Percentiles rank a stretch among this genome's conserved stretches.
phyloP scores from a whole-genome alignment of 1,140 invertebrate species.

The Meloidogyne chitwoodi region DNA sequence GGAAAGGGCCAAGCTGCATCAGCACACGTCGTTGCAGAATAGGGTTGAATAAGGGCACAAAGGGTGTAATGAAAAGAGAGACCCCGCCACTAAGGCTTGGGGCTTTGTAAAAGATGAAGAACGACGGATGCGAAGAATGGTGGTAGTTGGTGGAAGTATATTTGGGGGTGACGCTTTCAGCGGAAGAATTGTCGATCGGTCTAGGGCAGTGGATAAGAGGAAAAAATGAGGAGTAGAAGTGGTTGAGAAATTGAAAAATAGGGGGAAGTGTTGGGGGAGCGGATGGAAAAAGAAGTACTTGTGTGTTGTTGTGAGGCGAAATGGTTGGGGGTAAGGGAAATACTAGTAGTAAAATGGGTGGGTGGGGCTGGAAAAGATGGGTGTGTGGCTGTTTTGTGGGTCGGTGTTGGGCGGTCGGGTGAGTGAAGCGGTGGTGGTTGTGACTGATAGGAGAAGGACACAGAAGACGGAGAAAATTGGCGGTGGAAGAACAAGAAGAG shows the following conservation, averaged over 20 bases:
- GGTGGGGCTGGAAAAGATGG: not conserved
- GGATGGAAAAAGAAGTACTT: slow-evolving; percentile 5
- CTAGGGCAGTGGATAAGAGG: not conserved
- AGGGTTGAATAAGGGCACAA: not conserved
- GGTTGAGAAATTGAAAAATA: not conserved
- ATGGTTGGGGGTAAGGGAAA: not conserved
- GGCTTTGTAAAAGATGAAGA: not conserved
- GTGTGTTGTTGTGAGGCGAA: not conserved
- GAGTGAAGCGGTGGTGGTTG: not conserved
- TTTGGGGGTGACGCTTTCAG: not conserved
- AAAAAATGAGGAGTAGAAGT: not conserved
- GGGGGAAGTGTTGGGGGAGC: slow-evolving; percentile 4
- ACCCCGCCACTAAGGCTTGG: not conserved
- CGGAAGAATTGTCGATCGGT: not conserved
- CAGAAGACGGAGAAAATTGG: not conserved
- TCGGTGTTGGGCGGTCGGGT: not conserved
- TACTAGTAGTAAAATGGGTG: not conserved
- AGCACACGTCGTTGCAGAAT: not conserved
- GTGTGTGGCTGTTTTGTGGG: slow-evolving; percentile 6
- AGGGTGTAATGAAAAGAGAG: not conserved
- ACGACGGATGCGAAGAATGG: not conserved
- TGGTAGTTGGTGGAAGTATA: slow-evolving; percentile 1
- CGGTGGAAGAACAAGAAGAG: not conserved
- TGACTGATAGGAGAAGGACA: not conserved
- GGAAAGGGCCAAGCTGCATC: not conserved